A percentile compares a stretch with the other conserved stretches of the same genome.
phyloP scores from a whole-genome alignment of 2,888 invertebrate species.

The Teleogryllus oceanicus region DNA sequence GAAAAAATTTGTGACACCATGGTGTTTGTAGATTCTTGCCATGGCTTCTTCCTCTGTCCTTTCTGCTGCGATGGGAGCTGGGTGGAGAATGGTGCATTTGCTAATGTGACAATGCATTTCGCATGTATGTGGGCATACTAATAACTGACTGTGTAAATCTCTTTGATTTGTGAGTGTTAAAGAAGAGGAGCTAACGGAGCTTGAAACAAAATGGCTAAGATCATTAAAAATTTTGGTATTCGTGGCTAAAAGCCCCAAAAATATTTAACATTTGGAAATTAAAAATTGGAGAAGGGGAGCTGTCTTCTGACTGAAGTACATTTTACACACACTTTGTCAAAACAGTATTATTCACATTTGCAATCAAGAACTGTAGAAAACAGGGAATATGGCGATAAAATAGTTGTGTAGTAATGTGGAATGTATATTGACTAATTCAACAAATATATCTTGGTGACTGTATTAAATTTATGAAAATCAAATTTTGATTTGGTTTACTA shows the following conservation, averaged over 20 bases:
- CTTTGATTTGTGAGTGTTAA: slow-evolving; percentile 24
- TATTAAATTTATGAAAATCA: too few species aligned
- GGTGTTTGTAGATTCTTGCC: slow-evolving; percentile 12
- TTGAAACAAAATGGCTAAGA: background rate
- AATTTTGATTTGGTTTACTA: too few species aligned
- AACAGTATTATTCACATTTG: background rate
- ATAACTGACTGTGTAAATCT: slow-evolving; percentile 24
- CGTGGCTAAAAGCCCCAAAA: too few species aligned
- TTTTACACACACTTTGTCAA: background rate
- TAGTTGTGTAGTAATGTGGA: too few species aligned
- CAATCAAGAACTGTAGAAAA: background rate
- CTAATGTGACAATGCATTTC: slow-evolving; percentile 32
- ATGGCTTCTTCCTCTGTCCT: slow-evolving; percentile 30
- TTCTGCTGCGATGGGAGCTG: slow-evolving; percentile 26
- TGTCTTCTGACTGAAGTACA: slow-evolving; percentile 18
- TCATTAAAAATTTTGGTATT: background rate
- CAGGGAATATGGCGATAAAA: too few species aligned
- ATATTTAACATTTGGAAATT: background rate
- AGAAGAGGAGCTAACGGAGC: slow-evolving; percentile 18
- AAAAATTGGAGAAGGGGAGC: background rate
- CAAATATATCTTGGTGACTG: too few species aligned
- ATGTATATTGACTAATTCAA: too few species aligned
- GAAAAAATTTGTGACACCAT: slow-evolving; percentile 22
- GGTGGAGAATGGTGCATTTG: slow-evolving; percentile 36
- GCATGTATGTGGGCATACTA: slow-evolving; percentile 30